Base-by-base conservation (phyloP, 2,888 invertebrate species). In the Cephonodes hylas region DNA sequence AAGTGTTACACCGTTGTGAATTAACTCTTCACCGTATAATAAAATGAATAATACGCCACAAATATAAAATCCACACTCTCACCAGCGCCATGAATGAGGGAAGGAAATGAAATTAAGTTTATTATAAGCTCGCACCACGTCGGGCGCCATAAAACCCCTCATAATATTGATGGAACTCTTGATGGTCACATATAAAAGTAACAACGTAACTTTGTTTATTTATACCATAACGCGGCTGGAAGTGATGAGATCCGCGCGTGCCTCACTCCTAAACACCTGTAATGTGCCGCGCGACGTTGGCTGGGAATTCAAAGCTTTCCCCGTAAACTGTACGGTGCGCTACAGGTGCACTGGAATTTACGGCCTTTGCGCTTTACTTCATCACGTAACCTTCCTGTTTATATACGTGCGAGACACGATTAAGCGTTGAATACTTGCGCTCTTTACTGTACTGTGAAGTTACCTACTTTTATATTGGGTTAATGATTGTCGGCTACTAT, bases 91-190 rank as follows among this genome's bases (percentile, higher is more conserved):
- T 59, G 44, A 59, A 42, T 42, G 58, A 42, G 20, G 58, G 45
- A 22, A 57, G 57, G 61, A 20, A 61, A 61, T 57, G 61, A 76
- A 73, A 76, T 75, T 73, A 75, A 69, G 63, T 76, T 72, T 72
- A 77, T 76, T 67, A 68, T 64, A 63, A 64, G 61, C 63, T 68
- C 71, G 72, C 63, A 63, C 69, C 80, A 73, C 71, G 75, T 66
- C 71, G 77, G 73, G 79, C 72, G 80, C 76, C 79, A 79, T 81
- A 76, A 82, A 78, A 46, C 23, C 42, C 59, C 72, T 72, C 80
- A 77, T 81, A 72, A 74, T 73, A 72, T 75, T 77, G 79, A 81
- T 79, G 81, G 74, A 64, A 65, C 70, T 79, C 77, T 75, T 77
- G 77, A 80, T 78, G 78, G 72, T 67, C 68, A 67, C 76, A 70